These are phyloP conservation scores for Drusus annulatus DNA, from an alignment of 1,140 invertebrate species.

Conservation along the genomic window DNA sequence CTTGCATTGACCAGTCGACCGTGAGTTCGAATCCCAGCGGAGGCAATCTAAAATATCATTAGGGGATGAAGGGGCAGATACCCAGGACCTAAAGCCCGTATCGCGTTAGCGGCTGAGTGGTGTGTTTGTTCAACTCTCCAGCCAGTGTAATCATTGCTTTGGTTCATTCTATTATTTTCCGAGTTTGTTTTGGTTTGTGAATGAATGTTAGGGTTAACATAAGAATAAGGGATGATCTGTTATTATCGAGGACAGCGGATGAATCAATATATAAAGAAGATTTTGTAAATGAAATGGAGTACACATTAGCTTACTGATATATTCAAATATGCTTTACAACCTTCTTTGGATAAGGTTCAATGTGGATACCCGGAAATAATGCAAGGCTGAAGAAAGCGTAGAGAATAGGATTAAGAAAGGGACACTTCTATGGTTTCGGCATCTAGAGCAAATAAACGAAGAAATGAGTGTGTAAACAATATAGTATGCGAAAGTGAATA, in stretches of 20 bases:
- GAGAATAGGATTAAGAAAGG: too few relatives aligned
- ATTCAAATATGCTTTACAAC: too few relatives aligned
- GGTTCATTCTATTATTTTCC: background rate
- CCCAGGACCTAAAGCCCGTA: background rate
- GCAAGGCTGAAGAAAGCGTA: too few relatives aligned
- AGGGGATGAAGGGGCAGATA: conserved; percentile 28
- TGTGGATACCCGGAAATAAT: too few relatives aligned
- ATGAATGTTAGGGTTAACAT: background rate
- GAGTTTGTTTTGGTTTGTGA: conserved; percentile 15
- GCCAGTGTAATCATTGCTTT: conserved; percentile 11
- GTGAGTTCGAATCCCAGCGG: conserved; percentile 51
- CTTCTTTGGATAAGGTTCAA: too few relatives aligned
- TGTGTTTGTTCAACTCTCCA: conserved; percentile 6
- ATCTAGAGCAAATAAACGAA: too few relatives aligned
- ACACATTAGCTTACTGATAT: background rate
- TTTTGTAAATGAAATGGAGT: background rate
- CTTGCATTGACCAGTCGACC: conserved; percentile 38
- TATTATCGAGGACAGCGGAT: too few relatives aligned
- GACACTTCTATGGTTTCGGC: too few relatives aligned
- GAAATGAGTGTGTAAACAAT: too few relatives aligned
- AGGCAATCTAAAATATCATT: conserved; percentile 56
- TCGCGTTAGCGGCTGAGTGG: background rate
- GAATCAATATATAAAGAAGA: background rate
- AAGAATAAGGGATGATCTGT: too few relatives aligned
- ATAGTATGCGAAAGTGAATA: too few relatives aligned